Evolutionary conservation across 2,888 invertebrate species (phyloP).

Genomic region (Heliconius ismenius): DNA sequence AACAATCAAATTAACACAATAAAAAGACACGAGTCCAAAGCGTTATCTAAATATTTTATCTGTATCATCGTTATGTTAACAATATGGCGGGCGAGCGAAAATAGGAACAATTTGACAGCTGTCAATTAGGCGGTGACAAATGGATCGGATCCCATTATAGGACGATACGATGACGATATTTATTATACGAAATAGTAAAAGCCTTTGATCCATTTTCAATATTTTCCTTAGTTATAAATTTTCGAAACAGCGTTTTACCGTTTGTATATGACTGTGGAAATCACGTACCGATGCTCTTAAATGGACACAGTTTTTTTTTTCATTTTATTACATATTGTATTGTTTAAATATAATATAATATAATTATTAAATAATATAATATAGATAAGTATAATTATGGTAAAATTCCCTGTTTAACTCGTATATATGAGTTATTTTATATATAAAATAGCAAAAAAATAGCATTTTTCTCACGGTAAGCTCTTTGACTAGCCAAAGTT

Average conservation of each 20-base stretch:
- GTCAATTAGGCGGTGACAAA: conserved; percentile 76
- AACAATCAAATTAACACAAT: conserved; percentile 37
- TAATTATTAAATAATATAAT: no score
- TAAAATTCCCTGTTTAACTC: neutral
- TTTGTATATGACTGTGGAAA: no score
- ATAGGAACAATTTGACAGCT: conserved; percentile 73
- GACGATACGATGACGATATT: conserved; percentile 29
- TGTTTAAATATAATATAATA: neutral
- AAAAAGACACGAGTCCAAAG: conserved; percentile 39
- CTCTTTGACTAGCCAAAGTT: neutral
- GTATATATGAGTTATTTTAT: neutral
- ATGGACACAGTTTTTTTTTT: neutral
- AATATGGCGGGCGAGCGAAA: conserved; percentile 62
- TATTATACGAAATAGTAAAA: conserved; percentile 15
- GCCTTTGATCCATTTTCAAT: conserved; percentile 14
- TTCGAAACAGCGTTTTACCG: neutral
- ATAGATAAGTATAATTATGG: neutral
- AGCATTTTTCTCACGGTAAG: neutral
- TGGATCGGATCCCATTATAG: conserved; percentile 51
- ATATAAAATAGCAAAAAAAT: neutral
- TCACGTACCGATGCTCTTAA: neutral
- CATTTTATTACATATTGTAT: neutral
- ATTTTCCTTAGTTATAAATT: conserved; percentile 6
- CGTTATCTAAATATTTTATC: conserved; percentile 67
- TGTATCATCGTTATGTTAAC: conserved; percentile 54